Percentiles rank a stretch among this genome's conserved stretches.
Evolutionary conservation across 1,140 invertebrate species (phyloP).

Genomic region (Macrostomum lignano): DNA sequence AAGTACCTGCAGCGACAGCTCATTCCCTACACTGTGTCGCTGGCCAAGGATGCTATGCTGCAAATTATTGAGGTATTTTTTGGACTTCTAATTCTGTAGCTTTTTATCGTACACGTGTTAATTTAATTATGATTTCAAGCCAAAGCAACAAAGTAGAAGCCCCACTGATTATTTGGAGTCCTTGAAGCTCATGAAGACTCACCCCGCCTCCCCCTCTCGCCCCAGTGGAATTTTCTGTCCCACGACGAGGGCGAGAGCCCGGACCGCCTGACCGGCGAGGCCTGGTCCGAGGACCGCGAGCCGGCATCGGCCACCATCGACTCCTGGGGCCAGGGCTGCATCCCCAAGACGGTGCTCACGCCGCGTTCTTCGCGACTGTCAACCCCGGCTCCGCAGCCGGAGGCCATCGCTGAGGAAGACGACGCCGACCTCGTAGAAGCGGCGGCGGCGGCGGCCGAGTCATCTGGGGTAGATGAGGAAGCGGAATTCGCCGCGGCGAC

Average conservation of each 20-base stretch:
- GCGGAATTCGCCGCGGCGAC: no score
- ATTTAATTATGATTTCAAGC: no score
- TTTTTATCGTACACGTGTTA: neutral
- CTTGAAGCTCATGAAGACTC: neutral
- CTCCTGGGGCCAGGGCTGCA: slow-evolving; percentile 25
- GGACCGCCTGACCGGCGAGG: no score
- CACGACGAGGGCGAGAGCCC: slow-evolving; percentile 21
- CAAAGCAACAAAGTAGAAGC: no score
- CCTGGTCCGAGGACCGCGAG: no score
- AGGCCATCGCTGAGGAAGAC: no score
- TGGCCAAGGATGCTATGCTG: slow-evolving; percentile 23
- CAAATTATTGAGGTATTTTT: slow-evolving; percentile 20
- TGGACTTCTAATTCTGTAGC: neutral
- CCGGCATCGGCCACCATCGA: slow-evolving; percentile 21
- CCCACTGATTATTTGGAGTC: no score
- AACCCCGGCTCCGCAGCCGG: no score
- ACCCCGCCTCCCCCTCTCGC: neutral
- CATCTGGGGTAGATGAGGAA: no score
- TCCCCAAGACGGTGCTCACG: slow-evolving; percentile 11
- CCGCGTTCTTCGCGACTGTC: no score
- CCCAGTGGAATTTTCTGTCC: slow-evolving; percentile 22
- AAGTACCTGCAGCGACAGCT: slow-evolving; percentile 20
- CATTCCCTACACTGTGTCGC: slow-evolving; percentile 21
- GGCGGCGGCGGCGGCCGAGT: no score
- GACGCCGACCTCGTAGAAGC: no score